Percentiles rank a stretch among this genome's conserved stretches.
These are phyloP conservation scores for Megaceryle maxima DNA, from an alignment of 2,113 vertebrate genomes.

Conservation along the genomic window DNA sequence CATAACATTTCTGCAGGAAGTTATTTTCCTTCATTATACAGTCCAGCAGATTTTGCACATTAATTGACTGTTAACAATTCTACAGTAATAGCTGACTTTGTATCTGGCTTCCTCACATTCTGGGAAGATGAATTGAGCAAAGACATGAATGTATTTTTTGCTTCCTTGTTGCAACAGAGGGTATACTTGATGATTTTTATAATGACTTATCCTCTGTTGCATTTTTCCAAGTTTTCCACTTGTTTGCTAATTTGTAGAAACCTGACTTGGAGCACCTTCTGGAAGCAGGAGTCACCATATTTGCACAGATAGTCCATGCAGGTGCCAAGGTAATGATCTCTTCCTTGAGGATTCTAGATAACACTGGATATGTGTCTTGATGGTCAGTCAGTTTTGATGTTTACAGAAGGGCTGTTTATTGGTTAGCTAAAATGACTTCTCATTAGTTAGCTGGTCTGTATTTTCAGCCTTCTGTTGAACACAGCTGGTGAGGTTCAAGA, in stretches of 20 bases:
- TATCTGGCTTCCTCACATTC: not conserved
- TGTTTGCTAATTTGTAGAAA: not conserved
- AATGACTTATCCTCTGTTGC: not conserved
- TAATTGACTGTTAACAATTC: not conserved
- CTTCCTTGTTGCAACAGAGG: not conserved
- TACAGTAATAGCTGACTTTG: not conserved
- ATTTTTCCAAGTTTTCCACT: not conserved
- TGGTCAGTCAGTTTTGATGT: not conserved
- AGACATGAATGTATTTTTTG: not conserved
- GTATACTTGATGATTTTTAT: not conserved
- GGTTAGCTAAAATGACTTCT: not conserved
- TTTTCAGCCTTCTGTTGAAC: not conserved
- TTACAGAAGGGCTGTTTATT: not conserved
- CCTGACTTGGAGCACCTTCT: not conserved
- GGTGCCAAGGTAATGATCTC: not conserved
- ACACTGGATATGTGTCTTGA: not conserved
- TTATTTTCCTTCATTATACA: not conserved
- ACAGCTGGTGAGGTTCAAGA: not conserved
- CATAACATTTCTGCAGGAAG: not conserved
- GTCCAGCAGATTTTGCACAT: not conserved
- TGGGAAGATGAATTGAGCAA: not conserved
- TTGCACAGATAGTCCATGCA: not conserved
- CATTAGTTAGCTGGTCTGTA: not conserved
- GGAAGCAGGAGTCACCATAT: not conserved
- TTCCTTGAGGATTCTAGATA: not conserved